A percentile compares a stretch with the other conserved stretches of the same genome.
Conservation (phyloP, 53 echinoderm and acorn worm genomes). For the Pentamera pediparva region DNA sequence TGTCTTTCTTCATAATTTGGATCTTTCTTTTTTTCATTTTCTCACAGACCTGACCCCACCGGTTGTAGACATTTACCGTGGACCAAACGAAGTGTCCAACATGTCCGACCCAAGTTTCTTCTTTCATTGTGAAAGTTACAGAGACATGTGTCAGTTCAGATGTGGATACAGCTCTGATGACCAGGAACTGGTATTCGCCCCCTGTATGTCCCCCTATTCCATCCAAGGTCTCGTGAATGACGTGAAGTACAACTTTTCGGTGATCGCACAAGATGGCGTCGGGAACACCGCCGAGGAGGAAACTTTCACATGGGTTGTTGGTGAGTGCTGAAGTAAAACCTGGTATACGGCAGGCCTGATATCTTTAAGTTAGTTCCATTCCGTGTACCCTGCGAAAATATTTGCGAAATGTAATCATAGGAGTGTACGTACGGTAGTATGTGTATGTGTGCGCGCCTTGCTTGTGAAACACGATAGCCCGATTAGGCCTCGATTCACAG, state of each 20-base stretch:
- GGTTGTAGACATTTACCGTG: background rate
- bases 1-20: too few relatives aligned
- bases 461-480: too few relatives aligned
- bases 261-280: conserved; percentile 4
- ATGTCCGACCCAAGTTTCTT: background rate
- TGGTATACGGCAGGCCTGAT: too few relatives aligned
- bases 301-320: conserved; percentile 1
- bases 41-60: too few relatives aligned
- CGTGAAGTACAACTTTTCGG: background rate
- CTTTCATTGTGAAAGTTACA: background rate
- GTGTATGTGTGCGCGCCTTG: too few relatives aligned
- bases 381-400: too few relatives aligned
- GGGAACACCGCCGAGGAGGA: background rate
- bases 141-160: background rate
- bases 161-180: background rate
- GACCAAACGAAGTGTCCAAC: background rate
- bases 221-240: background rate
- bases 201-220: background rate
- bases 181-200: background rate
- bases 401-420: too few relatives aligned
- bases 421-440: too few relatives aligned
- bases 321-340: too few relatives aligned
- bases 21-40: too few relatives aligned
- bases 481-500: too few relatives aligned
- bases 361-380: too few relatives aligned